These are phyloP conservation scores for Harpalus rubripes DNA, from an alignment of 2,888 invertebrate genomes.

Conservation along the genomic window DNA sequence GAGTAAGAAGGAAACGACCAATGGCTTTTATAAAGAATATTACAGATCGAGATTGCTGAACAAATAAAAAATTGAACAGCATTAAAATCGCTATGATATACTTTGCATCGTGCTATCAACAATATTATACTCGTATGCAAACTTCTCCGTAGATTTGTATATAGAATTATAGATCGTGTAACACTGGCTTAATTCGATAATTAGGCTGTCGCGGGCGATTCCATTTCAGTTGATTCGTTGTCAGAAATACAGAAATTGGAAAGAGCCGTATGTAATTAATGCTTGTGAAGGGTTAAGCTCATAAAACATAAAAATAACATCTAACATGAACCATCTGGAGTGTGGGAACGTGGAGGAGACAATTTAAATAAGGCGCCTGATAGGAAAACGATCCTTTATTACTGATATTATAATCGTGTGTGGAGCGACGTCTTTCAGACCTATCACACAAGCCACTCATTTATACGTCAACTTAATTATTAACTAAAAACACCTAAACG, in stretches of 20 bases:
- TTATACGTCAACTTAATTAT: constrained; percentile 66
- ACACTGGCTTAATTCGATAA: constrained; percentile 27
- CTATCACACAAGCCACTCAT: constrained; percentile 53
- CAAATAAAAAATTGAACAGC: too few species aligned
- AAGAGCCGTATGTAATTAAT: constrained; percentile 46
- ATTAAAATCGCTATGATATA: too few species aligned
- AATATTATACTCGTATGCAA: too few species aligned
- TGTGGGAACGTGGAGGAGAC: constrained; percentile 45
- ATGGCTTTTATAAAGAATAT: too few species aligned
- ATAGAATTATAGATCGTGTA: background rate
- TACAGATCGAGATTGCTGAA: too few species aligned
- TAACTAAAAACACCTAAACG: constrained; percentile 63
- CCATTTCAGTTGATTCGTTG: constrained; percentile 27
- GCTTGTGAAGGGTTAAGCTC: constrained; percentile 44
- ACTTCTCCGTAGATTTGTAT: background rate
- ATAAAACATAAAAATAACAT: constrained; percentile 50
- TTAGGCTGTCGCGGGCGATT: constrained; percentile 43
- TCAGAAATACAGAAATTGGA: constrained; percentile 42
- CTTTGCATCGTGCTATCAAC: too few species aligned
- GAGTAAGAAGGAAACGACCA: too few species aligned
- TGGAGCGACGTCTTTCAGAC: constrained; percentile 43
- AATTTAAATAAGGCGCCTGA: constrained; percentile 56
- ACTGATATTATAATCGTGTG: constrained; percentile 64
- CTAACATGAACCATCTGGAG: background rate
- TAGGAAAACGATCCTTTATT: constrained; percentile 65